Base-by-base conservation (phyloP, 64 coral and sea anemone genomes). In the Actinia tenebrosa region DNA sequence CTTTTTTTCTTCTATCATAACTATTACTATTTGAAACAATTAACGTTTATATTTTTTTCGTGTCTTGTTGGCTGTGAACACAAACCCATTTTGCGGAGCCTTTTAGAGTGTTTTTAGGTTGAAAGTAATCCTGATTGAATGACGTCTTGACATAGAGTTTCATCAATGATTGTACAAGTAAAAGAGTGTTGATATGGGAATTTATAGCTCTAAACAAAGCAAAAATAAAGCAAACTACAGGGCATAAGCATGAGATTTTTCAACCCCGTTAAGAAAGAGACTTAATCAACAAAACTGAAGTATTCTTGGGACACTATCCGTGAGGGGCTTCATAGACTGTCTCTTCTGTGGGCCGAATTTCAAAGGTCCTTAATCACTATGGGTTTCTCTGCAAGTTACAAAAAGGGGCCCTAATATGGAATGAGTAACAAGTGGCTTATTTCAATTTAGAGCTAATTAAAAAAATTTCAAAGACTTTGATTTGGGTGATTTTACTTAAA, bases 1-100 rank as follows among this genome's bases (percentile, higher is more conserved):
- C 4, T 4, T 13, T 37, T 72, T 72, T 72, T 72, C 37, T 30
- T 26, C 25, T 30, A 30, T 75, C 26, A 42, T 75, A 75, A 75
- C 69, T 75, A 75, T 75, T 75, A 42, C 69, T 75, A 75, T 75
- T 75, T 75, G 23, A 75, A 75, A 75, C 69, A 75, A 42, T 75
- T 75, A 75, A 37, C 27, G 42, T 15, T 42, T 30, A 75, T 43
- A 75, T 42, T 75, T 42, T 42, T 75, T 75, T 58, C 56, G 7
- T 42, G 2, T 30, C 69, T 37, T 75, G n/a, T 75, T 13, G 69
- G 69, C 26, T 75, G 69, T 75, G 69, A 7, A 75, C 69, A 75
- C 69, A 3, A 75, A 75, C 69, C 69, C 69, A 2, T 16, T 3
- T 75, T 75, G 26, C 14, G 10, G 69, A 75, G 26, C 69, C 69